Conservation (phyloP, 2,113 vertebrate genomes). For the Cyprinus carpio region DNA sequence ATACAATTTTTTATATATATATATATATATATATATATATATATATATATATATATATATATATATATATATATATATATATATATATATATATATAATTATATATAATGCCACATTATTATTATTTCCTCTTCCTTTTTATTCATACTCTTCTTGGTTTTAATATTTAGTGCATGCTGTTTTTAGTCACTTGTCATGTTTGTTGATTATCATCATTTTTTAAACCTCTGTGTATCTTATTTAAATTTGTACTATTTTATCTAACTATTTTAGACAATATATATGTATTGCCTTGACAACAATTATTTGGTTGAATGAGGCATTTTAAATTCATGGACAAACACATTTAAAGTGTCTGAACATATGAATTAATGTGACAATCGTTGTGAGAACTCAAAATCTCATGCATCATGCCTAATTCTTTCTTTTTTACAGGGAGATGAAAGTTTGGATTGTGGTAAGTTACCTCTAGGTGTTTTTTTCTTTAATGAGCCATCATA, state of each 20-base stretch:
- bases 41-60: too few relatives aligned
- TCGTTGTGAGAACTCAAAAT: background rate
- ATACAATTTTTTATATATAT: too few relatives aligned
- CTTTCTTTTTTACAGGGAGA: background rate
- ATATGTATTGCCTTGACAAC: background rate
- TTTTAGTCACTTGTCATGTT: too few relatives aligned
- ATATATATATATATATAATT: too few relatives aligned
- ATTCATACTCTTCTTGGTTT: too few relatives aligned
- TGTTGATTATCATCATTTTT: background rate
- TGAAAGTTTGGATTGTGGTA: background rate
- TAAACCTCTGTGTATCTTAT: background rate
- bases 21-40: too few relatives aligned
- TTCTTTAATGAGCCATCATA: conserved; percentile 24
- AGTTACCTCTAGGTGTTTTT: background rate
- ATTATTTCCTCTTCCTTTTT: too few relatives aligned
- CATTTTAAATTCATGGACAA: background rate
- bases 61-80: too few relatives aligned
- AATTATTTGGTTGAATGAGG: background rate
- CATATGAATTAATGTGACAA: background rate
- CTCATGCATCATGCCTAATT: background rate
- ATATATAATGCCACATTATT: too few relatives aligned
- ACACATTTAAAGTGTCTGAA: background rate
- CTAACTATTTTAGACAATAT: background rate
- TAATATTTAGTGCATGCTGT: too few relatives aligned
- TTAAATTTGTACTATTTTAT: too few relatives aligned